A percentile compares a stretch with the other conserved stretches of the same genome.
phyloP scores from a whole-genome alignment of 2,888 invertebrate genomes.

The Meandrusa payeni region DNA sequence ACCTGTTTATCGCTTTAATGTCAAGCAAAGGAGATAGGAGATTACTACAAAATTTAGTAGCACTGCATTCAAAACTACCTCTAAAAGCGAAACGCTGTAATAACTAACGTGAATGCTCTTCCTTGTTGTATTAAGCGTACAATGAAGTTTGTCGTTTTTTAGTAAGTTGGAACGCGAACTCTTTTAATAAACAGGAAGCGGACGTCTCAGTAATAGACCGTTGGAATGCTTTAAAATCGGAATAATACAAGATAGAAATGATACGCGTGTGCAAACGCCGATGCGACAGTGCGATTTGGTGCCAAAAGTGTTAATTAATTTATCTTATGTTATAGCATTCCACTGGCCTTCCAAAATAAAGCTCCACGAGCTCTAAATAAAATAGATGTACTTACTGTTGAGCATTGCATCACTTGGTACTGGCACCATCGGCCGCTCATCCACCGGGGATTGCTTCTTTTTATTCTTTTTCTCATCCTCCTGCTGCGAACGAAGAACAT shows the following conservation, averaged over 20 bases:
- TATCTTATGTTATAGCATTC: conserved; percentile 11
- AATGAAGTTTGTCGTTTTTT: too few relatives aligned
- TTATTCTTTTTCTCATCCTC: conserved; percentile 75
- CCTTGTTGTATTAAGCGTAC: too few relatives aligned
- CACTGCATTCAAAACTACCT: too few relatives aligned
- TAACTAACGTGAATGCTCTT: too few relatives aligned
- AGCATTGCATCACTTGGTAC: conserved; percentile 77
- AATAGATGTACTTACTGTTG: conserved; percentile 57
- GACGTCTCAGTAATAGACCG: conserved; percentile 10
- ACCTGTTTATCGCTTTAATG: too few relatives aligned
- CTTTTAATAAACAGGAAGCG: conserved; percentile 9
- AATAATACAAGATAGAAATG: conserved; percentile 1
- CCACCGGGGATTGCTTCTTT: conserved; percentile 69
- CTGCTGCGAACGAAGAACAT: conserved; percentile 56
- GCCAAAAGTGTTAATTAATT: conserved; percentile 20
- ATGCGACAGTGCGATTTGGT: conserved; percentile 9
- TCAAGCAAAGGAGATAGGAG: too few relatives aligned
- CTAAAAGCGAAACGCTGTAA: too few relatives aligned
- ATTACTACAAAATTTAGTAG: too few relatives aligned
- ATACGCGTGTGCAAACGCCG: conserved; percentile 7
- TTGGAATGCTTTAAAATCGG: conserved; percentile 8
- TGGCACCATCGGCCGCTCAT: conserved; percentile 69
- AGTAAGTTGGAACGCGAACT: too few relatives aligned
- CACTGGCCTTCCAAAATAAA: conserved; percentile 5
- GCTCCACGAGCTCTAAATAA: conserved; percentile 4